These are phyloP conservation scores for Melinaea menophilus DNA, from an alignment of 2,888 invertebrate genomes.

Conservation along the genomic window DNA sequence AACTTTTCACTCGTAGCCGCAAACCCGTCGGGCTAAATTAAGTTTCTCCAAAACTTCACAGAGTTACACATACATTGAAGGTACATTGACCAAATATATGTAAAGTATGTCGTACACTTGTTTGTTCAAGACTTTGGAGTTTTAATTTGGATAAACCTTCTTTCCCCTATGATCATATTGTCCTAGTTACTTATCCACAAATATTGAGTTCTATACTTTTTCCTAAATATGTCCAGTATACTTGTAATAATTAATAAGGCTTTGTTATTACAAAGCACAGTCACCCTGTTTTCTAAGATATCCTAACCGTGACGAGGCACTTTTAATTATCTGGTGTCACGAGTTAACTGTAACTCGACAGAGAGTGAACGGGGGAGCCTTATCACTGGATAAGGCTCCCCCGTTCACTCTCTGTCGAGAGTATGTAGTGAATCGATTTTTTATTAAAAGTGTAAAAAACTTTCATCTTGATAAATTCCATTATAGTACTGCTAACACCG, in stretches of 20 bases:
- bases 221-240: slow-evolving; percentile 31
- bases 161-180: not conserved
- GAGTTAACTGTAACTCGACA: slow-evolving; percentile 62
- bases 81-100: slow-evolving; percentile 23
- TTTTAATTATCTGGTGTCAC: slow-evolving; percentile 76
- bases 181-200: slow-evolving; percentile 4
- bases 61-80: slow-evolving; percentile 24
- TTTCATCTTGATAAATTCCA: slow-evolving; percentile 57
- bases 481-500: slow-evolving; percentile 50
- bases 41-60: too few species aligned
- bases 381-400: slow-evolving; percentile 68
- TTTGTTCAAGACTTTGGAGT: too few species aligned
- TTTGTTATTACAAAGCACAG: slow-evolving; percentile 60
- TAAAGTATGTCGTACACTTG: not conserved
- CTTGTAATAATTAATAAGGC: slow-evolving; percentile 69
- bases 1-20: too few species aligned
- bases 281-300: slow-evolving; percentile 69
- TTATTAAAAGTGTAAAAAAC: slow-evolving; percentile 72
- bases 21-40: too few species aligned
- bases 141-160: not conserved
- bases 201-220: slow-evolving; percentile 11
- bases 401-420: slow-evolving; percentile 47
- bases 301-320: slow-evolving; percentile 64
- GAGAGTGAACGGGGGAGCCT: too few species aligned
- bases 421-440: slow-evolving; percentile 69